These are phyloP conservation scores for Timandra comae DNA, from an alignment of 2,888 invertebrate species.

Conservation along the genomic window DNA sequence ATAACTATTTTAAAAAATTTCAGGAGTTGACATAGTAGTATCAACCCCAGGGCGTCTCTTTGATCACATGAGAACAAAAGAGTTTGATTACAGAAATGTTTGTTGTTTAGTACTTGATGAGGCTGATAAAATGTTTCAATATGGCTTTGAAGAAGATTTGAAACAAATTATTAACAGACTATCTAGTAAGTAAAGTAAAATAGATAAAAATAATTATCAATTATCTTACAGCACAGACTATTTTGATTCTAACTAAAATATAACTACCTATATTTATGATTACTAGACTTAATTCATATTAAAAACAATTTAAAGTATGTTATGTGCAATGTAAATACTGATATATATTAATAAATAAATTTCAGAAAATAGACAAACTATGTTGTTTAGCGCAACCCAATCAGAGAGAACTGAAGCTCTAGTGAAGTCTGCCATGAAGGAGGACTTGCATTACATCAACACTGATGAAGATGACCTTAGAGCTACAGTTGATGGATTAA, in stretches of 20 bases:
- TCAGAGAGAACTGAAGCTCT: constrained; percentile 93
- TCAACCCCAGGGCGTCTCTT: constrained; percentile 96
- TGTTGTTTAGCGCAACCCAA: constrained; percentile 97
- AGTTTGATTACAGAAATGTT: constrained; percentile 92
- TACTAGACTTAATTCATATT: too few species aligned
- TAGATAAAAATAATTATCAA: too few species aligned
- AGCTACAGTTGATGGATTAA: constrained; percentile 88
- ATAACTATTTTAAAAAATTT: too few species aligned
- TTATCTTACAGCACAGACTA: too few species aligned
- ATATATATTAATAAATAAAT: constrained; percentile 15
- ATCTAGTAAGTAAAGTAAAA: constrained; percentile 86
- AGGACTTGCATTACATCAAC: constrained; percentile 92
- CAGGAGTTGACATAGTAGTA: constrained; percentile 91
- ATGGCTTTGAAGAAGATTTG: constrained; percentile 97
- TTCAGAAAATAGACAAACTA: constrained; percentile 93
- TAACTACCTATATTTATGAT: too few species aligned
- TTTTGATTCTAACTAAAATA: too few species aligned
- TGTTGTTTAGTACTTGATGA: constrained; percentile 96
- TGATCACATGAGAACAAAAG: constrained; percentile 94
- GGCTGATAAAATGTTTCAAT: constrained; percentile 96
- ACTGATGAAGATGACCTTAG: constrained; percentile 89
- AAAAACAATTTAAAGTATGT: too few species aligned
- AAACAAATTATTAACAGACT: constrained; percentile 93
- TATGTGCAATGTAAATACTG: too few species aligned
- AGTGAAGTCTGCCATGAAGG: constrained; percentile 90